Evolutionary conservation across 2,113 vertebrate species (phyloP), one percentile per base, ranked within the genome.

Genomic region (Lamprotornis superbus): DNA sequence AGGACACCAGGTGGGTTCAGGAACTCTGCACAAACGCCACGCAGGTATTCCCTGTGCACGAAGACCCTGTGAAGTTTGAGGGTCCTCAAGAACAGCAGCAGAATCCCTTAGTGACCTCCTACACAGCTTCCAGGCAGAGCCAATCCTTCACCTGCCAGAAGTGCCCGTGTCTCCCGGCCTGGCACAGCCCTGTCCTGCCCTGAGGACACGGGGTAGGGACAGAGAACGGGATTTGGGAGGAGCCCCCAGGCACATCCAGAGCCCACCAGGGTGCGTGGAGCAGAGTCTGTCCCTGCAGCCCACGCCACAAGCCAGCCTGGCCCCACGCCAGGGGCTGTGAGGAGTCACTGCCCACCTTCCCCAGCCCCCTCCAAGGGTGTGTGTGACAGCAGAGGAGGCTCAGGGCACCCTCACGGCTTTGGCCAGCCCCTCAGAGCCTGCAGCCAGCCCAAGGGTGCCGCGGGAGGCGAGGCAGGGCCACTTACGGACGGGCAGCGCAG

Each of bases 401-500:
- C 1, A 5, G 60, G 55, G 37, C 27, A 53, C 63, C 25, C 31
- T 31, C 42, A 9, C 0, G 0, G 24, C 37, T 69, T 57, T 1
- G 2, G 18, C 12, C 1, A 2, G 27, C 50, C 52, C 31, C 50
- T 22, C 3, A 11, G 1, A 3, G 56, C 24, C 42, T 23, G 5
- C 1, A 0, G 5, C 21, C 31, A n/a, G 13, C 17, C 22, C 5
- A 1, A 10, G 56, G 39, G n/a, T 7, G 47, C 52, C 20, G 1
- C 0, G 20, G 15, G 35, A 39, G 21, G 21, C 11, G 23, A 22
- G 59, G 59, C 80, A 87, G 91, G 80, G 52, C 16, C 94, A 98
- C 96, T 99, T 97, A 99, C 99, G 83, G 97, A 98, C 1, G 97
- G 96, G 97, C 98, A 98, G 93, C 99, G 98, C 89, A 99, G 97